These are phyloP conservation scores for Triops cancriformis DNA, from an alignment of 1,140 invertebrate genomes.

Conservation along the genomic window DNA sequence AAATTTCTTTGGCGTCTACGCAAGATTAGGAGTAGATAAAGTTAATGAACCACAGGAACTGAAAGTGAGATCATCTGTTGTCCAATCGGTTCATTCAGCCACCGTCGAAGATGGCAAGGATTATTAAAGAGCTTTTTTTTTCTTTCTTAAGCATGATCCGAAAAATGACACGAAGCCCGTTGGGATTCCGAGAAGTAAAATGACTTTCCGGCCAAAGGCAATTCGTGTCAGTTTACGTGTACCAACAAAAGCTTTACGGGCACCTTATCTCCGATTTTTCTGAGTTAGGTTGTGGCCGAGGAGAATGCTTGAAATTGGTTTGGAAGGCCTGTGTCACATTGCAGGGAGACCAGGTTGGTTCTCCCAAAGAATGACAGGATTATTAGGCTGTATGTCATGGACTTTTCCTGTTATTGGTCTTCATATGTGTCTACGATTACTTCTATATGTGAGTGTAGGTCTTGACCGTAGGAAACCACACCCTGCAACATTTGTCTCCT, in stretches of 20 bases:
- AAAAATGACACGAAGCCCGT: no score
- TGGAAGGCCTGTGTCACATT: background rate
- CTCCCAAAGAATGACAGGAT: background rate
- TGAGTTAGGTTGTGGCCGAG: background rate
- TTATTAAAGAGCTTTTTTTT: no score
- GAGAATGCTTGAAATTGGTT: background rate
- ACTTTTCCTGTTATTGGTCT: conserved; percentile 6
- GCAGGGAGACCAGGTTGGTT: background rate
- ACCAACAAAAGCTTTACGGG: background rate
- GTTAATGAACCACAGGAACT: no score
- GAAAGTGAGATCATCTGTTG: no score
- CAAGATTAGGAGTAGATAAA: no score
- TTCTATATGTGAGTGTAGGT: background rate
- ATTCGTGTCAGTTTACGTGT: background rate
- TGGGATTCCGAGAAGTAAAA: background rate
- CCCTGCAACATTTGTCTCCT: background rate
- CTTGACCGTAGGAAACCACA: background rate
- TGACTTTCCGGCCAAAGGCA: background rate
- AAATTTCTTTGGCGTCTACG: no score
- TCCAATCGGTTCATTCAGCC: no score
- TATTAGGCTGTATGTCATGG: conserved; percentile 4
- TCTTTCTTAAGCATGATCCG: no score
- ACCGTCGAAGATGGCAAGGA: no score
- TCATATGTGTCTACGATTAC: background rate
- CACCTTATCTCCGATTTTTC: background rate